phyloP scores from a whole-genome alignment of 2,888 invertebrate genomes.

The Cataglyphis altisquamis region DNA sequence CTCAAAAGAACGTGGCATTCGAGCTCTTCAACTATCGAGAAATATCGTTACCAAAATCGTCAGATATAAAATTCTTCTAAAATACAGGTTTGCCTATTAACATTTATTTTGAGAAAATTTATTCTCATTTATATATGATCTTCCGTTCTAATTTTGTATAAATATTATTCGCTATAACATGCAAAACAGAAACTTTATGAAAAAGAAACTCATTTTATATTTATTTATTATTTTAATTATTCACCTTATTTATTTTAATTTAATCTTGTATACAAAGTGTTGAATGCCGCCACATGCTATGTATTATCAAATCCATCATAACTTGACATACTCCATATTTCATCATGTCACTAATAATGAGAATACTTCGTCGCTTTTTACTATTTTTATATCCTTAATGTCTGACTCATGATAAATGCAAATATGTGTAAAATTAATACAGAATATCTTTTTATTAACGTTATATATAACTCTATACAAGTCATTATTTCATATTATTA shows the following conservation, averaged over 20 bases:
- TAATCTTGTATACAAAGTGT: neutral
- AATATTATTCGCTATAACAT: neutral
- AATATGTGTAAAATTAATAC: constrained; percentile 12
- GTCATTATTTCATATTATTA: neutral
- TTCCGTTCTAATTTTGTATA: neutral
- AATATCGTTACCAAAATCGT: neutral
- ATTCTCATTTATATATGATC: neutral
- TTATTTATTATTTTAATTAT: too few species aligned
- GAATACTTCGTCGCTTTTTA: neutral
- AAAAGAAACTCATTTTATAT: neutral
- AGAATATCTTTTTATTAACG: neutral
- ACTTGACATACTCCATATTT: constrained; percentile 36
- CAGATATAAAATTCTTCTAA: neutral
- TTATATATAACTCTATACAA: neutral
- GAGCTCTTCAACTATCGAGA: neutral
- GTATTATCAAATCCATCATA: constrained; percentile 40
- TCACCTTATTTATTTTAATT: neutral
- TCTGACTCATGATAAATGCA: constrained; percentile 4
- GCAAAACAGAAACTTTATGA: neutral
- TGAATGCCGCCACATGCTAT: constrained; percentile 9
- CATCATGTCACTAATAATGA: constrained; percentile 36
- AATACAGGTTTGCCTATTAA: neutral
- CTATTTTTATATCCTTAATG: constrained; percentile 1
- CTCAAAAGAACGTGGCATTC: constrained; percentile 14
- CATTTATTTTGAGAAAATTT: neutral